A percentile compares a stretch with the other conserved stretches of the same genome.
Evolutionary conservation across 2,113 vertebrate species (phyloP).

Genomic region (Hippocampus abdominalis): DNA sequence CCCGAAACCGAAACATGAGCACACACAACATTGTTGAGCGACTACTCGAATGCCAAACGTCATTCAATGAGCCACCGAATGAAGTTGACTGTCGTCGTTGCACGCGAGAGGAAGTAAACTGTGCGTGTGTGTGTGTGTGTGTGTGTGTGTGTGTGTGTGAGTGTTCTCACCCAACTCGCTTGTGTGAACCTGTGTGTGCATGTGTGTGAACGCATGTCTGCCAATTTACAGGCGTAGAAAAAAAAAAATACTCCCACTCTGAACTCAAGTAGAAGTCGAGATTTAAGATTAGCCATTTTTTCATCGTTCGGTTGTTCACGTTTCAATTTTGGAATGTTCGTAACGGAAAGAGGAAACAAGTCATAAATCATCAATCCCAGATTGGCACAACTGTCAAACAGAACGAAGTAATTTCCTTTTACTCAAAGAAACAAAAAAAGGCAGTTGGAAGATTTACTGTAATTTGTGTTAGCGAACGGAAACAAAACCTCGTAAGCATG

Average conservation of each 20-base stretch:
- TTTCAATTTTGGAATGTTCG: no score
- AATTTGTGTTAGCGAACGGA: no score
- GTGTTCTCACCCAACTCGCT: constrained; percentile 45
- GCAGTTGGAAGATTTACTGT: no score
- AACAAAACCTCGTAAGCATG: no score
- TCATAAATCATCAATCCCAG: no score
- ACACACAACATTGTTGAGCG: neutral
- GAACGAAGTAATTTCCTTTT: no score
- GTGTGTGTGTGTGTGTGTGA: constrained; percentile 1
- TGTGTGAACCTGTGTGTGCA: constrained; percentile 60
- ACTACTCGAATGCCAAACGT: neutral
- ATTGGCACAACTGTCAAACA: no score
- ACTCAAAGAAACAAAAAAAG: no score
- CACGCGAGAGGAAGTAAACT: neutral
- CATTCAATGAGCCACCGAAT: neutral
- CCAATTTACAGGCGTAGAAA: constrained; percentile 64
- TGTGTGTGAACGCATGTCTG: constrained; percentile 69
- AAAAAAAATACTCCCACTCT: constrained; percentile 34
- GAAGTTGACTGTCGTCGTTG: no score
- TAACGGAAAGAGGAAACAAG: no score
- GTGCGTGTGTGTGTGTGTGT: neutral
- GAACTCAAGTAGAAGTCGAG: constrained; percentile 73
- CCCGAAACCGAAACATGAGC: neutral
- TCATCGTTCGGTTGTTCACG: no score
- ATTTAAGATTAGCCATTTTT: constrained; percentile 29